Conservation (phyloP, 2,797 vertebrate genomes). For the Heliangelus exortis region DNA sequence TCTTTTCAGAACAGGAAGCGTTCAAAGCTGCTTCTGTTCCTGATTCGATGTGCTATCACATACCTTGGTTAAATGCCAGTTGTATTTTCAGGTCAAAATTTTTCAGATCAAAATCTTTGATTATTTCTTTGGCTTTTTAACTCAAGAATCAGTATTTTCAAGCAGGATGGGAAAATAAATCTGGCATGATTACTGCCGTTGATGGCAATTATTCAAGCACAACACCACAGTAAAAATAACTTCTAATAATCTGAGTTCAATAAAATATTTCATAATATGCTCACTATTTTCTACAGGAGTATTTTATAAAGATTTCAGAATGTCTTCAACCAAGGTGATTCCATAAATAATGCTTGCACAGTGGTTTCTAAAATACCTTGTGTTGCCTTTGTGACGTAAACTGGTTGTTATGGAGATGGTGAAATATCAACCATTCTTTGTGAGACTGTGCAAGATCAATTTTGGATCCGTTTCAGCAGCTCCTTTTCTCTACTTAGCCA, state of each 20-base stretch:
- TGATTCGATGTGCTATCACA: background rate
- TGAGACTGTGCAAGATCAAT: conserved; percentile 67
- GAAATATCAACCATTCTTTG: conserved; percentile 64
- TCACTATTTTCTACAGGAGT: conserved; percentile 20
- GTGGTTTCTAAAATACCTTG: conserved; percentile 62
- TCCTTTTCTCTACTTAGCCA: conserved; percentile 69
- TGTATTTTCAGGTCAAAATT: background rate
- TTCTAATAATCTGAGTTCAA: background rate
- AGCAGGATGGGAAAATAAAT: background rate
- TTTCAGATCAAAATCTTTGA: background rate
- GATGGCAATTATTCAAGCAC: conserved; percentile 17
- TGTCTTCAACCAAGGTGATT: conserved; percentile 55
- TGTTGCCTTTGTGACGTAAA: conserved; percentile 70
- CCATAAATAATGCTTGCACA: conserved; percentile 73
- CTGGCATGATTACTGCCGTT: background rate
- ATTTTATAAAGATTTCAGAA: conserved; percentile 19
- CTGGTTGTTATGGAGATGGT: conserved; percentile 77
- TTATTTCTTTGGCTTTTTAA: background rate
- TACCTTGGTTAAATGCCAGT: background rate
- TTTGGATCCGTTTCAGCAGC: conserved; percentile 60
- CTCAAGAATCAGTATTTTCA: background rate
- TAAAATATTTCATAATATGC: conserved; percentile 41
- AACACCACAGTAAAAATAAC: background rate
- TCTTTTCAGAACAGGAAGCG: background rate
- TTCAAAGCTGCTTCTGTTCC: background rate